phyloP scores from a whole-genome alignment of 92 coral and sea anemone genomes.

The Chrysogorgia sp. region DNA sequence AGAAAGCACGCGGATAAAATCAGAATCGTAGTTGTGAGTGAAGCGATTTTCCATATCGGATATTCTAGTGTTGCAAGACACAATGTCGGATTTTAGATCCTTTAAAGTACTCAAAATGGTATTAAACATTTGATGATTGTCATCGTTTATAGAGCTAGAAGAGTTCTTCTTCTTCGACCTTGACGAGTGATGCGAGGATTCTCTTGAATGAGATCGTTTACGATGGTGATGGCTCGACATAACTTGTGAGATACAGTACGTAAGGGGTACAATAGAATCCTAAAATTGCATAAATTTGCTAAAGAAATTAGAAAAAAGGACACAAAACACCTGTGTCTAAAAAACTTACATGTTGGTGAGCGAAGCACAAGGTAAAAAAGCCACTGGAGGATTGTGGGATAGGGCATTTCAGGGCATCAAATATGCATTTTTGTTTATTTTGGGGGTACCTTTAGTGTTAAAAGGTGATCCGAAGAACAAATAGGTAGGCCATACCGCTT shows the following conservation, averaged over 20 bases:
- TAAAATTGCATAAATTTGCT: not conserved
- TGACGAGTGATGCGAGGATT: not conserved
- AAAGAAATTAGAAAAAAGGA: not conserved
- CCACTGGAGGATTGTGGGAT: no score
- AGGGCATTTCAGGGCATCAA: no score
- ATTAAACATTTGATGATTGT: not conserved
- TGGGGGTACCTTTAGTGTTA: no score
- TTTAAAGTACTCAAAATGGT: not conserved
- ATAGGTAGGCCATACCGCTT: no score
- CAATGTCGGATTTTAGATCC: conserved; percentile 7
- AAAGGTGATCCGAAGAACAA: no score
- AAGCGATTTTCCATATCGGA: not conserved
- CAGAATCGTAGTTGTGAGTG: not conserved
- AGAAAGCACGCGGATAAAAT: not conserved
- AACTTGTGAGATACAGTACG: not conserved
- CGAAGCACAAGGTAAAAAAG: conserved; percentile 39
- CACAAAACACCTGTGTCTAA: not conserved
- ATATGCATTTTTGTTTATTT: no score
- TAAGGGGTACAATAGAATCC: not conserved
- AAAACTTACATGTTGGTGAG: conserved; percentile 10
- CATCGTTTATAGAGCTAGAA: not conserved
- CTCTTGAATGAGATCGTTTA: conserved; percentile 13
- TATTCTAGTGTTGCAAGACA: conserved; percentile 8
- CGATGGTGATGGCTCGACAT: conserved; percentile 14
- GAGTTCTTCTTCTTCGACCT: not conserved